phyloP scores from a whole-genome alignment of 2,113 vertebrate genomes.

The Edolisoma coerulescens region DNA sequence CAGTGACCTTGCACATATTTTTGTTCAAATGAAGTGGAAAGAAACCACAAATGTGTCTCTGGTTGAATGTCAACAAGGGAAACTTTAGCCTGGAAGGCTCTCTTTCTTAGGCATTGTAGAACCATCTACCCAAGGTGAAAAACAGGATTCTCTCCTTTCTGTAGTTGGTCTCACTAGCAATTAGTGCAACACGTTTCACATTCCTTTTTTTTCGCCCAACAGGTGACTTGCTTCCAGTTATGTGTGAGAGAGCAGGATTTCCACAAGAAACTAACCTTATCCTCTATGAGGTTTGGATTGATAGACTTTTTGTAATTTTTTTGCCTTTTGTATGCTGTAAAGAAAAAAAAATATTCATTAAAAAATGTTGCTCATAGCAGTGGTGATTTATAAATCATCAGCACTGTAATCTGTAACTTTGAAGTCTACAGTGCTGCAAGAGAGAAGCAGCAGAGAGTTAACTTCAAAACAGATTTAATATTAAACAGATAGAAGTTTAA shows the following conservation, averaged over 20 bases:
- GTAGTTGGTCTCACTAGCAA: background rate
- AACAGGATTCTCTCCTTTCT: background rate
- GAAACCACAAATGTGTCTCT: background rate
- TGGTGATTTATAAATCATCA: background rate
- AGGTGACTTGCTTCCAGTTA: slow-evolving; percentile 98
- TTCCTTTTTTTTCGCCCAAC: background rate
- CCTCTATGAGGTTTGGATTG: slow-evolving; percentile 94
- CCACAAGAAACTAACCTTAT: slow-evolving; percentile 99
- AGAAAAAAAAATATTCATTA: background rate
- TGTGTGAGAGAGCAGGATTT: slow-evolving; percentile 99
- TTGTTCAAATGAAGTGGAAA: background rate
- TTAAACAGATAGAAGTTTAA: background rate
- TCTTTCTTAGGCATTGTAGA: background rate
- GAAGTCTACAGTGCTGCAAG: background rate
- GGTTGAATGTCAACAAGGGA: background rate
- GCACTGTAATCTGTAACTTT: background rate
- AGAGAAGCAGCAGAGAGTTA: background rate
- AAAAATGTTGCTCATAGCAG: background rate
- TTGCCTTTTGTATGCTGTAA: background rate
- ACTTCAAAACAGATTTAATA: background rate
- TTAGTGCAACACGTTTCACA: background rate
- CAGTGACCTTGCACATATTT: fast-evolving
- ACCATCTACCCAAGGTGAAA: background rate
- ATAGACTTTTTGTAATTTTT: background rate
- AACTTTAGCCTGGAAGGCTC: background rate